These are phyloP conservation scores for Eulithis prunata DNA, from an alignment of 2,888 invertebrate species.

Conservation along the genomic window DNA sequence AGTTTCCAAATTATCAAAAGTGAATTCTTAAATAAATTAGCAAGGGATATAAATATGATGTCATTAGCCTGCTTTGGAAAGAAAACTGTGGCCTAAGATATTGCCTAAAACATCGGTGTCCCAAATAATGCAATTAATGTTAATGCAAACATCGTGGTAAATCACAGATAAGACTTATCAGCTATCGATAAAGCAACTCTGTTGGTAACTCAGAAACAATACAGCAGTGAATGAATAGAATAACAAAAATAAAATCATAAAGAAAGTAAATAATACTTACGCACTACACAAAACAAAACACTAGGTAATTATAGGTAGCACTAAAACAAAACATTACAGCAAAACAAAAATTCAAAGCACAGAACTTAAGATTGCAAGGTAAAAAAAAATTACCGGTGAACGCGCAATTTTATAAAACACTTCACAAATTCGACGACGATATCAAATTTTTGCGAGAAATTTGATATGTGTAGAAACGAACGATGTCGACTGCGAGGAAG, in stretches of 20 bases:
- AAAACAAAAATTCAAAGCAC: slow-evolving; percentile 62
- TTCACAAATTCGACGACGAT: slow-evolving; percentile 78
- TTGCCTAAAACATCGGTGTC: slow-evolving; percentile 36
- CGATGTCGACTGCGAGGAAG: slow-evolving; percentile 46
- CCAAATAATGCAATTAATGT: slow-evolving; percentile 61
- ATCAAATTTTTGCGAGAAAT: slow-evolving; percentile 83
- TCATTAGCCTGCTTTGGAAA: not conserved
- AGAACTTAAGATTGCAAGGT: slow-evolving; percentile 48
- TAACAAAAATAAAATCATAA: not conserved
- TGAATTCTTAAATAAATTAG: not conserved
- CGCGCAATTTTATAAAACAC: slow-evolving; percentile 68
- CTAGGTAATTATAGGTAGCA: slow-evolving; percentile 60
- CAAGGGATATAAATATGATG: not conserved
- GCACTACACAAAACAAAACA: slow-evolving; percentile 68
- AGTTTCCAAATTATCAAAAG: not conserved
- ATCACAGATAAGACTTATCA: slow-evolving; percentile 72
- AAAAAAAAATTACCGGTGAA: slow-evolving; percentile 63
- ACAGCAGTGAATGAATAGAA: slow-evolving; percentile 33
- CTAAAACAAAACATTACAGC: slow-evolving; percentile 75
- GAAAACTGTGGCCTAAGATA: not conserved
- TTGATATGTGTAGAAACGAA: slow-evolving; percentile 78
- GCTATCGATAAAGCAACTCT: slow-evolving; percentile 75
- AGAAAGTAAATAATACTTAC: slow-evolving; percentile 58
- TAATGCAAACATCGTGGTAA: slow-evolving; percentile 58
- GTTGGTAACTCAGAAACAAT: slow-evolving; percentile 65